Evolutionary conservation across 2,888 invertebrate species (phyloP).

Genomic region (Rhorus exstirpatorius): DNA sequence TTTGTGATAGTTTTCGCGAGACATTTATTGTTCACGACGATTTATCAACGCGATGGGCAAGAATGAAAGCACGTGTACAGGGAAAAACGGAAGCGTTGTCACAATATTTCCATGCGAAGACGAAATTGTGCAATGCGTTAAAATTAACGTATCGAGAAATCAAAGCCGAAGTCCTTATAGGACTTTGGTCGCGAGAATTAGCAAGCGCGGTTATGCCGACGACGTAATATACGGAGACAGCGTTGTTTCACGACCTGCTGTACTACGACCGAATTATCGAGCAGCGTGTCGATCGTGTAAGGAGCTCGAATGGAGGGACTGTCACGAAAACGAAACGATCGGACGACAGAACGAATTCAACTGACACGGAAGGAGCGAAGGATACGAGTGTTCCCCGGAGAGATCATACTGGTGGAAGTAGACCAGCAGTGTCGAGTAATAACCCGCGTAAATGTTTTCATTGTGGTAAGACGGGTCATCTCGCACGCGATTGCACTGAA

Average conservation of each 20-base stretch:
- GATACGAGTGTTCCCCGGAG: background rate
- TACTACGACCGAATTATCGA: background rate
- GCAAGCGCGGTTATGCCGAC: conserved; percentile 4
- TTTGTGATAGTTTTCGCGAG: conserved; percentile 1
- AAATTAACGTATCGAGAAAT: background rate
- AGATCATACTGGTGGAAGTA: too few species aligned
- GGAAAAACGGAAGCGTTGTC: background rate
- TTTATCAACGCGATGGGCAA: background rate
- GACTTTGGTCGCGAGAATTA: background rate
- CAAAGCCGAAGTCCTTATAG: background rate
- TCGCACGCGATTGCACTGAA: conserved; percentile 24
- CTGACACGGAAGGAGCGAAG: background rate
- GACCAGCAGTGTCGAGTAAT: background rate
- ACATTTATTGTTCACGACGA: background rate
- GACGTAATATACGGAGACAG: background rate
- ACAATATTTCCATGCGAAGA: conserved; percentile 6
- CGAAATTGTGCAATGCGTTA: background rate
- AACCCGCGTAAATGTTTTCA: conserved; percentile 11
- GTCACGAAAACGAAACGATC: background rate
- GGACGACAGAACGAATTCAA: too few species aligned
- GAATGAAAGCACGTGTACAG: conserved; percentile 1
- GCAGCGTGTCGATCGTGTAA: background rate
- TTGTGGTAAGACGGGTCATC: conserved; percentile 20
- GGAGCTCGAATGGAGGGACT: background rate
- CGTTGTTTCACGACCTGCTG: conserved; percentile 2